Evolutionary conservation across 35 echinoderm and acorn worm genomes (phyloP).

Genomic region (Stichopus chloronotus): DNA sequence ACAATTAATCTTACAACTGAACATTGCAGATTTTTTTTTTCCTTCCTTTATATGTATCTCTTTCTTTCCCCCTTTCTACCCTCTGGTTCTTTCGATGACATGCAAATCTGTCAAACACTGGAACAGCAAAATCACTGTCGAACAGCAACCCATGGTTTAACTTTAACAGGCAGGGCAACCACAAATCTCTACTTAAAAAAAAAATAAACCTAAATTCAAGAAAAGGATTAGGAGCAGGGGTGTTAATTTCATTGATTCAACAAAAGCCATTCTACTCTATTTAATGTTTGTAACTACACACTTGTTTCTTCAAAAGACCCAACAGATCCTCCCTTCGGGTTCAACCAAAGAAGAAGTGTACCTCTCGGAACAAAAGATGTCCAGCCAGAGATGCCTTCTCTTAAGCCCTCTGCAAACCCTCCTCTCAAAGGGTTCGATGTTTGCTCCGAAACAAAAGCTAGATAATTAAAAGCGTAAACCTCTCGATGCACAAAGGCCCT

Average conservation of each 20-base stretch:
- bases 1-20: too few species aligned
- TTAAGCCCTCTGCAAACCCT: constrained; percentile 24
- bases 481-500: constrained; percentile 30
- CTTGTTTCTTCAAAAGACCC: constrained; percentile 8
- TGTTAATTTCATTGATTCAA: constrained; percentile 13
- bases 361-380: constrained; percentile 1
- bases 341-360: constrained; percentile 27
- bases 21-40: neutral
- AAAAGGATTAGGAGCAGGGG: neutral
- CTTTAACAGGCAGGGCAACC: too few species aligned
- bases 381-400: constrained; percentile 7
- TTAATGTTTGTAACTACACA: constrained; percentile 9
- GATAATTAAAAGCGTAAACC: constrained; percentile 53
- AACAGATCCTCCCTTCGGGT: constrained; percentile 4
- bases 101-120: too few species aligned
- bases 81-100: neutral
- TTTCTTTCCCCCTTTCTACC: neutral
- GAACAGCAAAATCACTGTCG: too few species aligned
- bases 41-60: neutral
- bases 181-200: too few species aligned
- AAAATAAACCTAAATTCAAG: too few species aligned
- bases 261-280: constrained; percentile 1
- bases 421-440: constrained; percentile 33
- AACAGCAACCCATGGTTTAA: too few species aligned
- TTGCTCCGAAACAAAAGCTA: constrained; percentile 45